A percentile compares a stretch with the other conserved stretches of the same genome.
These are phyloP conservation scores for Dromiciops gliroides DNA, from an alignment of 2,113 vertebrate species.

Conservation along the genomic window DNA sequence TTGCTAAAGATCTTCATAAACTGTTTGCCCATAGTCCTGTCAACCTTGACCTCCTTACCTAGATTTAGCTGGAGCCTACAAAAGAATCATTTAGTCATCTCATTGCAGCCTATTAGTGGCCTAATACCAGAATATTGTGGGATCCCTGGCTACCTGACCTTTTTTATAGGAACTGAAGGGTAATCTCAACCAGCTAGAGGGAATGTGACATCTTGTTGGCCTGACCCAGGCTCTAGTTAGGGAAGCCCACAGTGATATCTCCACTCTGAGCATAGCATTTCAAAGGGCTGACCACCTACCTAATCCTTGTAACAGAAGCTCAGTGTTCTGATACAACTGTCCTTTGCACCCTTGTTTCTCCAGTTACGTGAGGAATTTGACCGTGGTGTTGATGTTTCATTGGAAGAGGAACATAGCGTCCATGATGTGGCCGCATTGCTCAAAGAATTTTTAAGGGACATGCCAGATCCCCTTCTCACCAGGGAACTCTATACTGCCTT, in stretches of 20 bases:
- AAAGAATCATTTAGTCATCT: neutral
- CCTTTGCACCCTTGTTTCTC: conserved; percentile 53
- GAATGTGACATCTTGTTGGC: no score
- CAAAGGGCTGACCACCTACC: neutral
- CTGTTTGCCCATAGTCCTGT: neutral
- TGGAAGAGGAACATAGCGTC: conserved; percentile 95
- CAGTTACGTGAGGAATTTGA: conserved; percentile 97
- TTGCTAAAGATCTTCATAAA: neutral
- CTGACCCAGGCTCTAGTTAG: no score
- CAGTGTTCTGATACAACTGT: neutral
- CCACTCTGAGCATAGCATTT: neutral
- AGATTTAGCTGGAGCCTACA: neutral
- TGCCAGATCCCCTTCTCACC: conserved; percentile 96
- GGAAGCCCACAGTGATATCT: neutral
- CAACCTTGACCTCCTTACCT: neutral
- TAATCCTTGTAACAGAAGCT: neutral
- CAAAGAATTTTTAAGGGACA: conserved; percentile 97
- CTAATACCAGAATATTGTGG: neutral
- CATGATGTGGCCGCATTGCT: conserved; percentile 96
- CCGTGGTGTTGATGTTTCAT: conserved; percentile 91
- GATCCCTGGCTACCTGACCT: neutral
- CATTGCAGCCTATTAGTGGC: neutral
- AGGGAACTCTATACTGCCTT: conserved; percentile 97
- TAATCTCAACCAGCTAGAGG: neutral
- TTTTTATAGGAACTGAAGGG: neutral